These are phyloP conservation scores for Amphibalanus amphitrite DNA, from an alignment of 1,140 invertebrate genomes.

Conservation along the genomic window DNA sequence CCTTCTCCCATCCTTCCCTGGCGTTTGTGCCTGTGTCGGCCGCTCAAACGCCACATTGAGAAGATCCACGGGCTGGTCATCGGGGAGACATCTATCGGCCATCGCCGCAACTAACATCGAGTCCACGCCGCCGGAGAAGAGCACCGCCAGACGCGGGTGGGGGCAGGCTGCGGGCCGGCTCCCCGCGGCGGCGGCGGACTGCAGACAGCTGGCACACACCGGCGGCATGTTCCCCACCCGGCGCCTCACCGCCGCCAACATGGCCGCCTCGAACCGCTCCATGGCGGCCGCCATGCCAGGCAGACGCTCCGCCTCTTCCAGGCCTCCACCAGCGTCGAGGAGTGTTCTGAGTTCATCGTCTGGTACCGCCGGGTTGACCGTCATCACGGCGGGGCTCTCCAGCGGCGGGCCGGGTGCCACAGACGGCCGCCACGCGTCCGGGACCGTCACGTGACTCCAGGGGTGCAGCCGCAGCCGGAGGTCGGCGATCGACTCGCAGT, in stretches of 20 bases:
- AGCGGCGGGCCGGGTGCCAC: background rate
- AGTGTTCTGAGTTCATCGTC: background rate
- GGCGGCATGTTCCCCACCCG: constrained; percentile 42
- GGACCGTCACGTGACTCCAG: background rate
- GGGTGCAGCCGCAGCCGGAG: background rate
- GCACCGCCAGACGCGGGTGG: constrained; percentile 61
- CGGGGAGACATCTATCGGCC: constrained; percentile 49
- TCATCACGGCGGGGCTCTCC: background rate
- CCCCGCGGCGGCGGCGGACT: constrained; percentile 21
- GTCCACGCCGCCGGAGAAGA: constrained; percentile 93
- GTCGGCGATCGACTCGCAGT: constrained; percentile 8
- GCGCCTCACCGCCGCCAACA: constrained; percentile 40
- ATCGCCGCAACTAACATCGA: constrained; percentile 71
- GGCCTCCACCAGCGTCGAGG: background rate
- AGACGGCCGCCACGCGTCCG: background rate
- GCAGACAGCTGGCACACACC: constrained; percentile 40
- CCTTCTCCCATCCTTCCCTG: too few species aligned
- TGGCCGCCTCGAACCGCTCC: constrained; percentile 31
- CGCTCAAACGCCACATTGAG: constrained; percentile 89
- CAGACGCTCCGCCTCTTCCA: background rate
- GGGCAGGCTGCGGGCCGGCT: constrained; percentile 22
- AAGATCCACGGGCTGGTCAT: constrained; percentile 65
- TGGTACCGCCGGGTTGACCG: background rate
- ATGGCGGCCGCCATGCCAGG: constrained; percentile 19
- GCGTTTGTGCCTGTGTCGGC: too few species aligned